Conservation (phyloP, 1,140 invertebrate species). For the Drosophila lini region DNA sequence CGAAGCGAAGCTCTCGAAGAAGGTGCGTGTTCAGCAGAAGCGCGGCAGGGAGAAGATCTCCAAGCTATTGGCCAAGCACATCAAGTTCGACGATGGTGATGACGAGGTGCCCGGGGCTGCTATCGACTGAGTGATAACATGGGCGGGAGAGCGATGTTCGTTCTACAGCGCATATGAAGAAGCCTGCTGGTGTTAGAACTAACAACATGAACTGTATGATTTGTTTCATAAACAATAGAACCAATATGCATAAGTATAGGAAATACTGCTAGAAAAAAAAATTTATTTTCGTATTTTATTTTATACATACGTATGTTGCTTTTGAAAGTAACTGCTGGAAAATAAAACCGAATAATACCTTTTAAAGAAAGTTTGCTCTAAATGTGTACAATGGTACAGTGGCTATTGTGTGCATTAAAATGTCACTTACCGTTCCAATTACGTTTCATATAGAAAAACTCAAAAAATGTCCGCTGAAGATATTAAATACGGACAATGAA, state of each 20-base stretch:
- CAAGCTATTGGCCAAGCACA: slow-evolving; percentile 87
- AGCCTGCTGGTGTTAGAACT: neutral
- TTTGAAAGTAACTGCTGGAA: neutral
- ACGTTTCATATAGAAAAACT: too few species aligned
- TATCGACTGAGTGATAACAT: slow-evolving; percentile 6
- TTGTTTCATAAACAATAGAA: slow-evolving; percentile 4
- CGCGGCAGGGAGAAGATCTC: slow-evolving; percentile 88
- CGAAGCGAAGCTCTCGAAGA: slow-evolving; percentile 86
- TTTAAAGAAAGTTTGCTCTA: too few species aligned
- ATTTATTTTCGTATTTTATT: neutral
- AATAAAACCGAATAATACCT: neutral
- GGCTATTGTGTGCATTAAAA: too few species aligned
- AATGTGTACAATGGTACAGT: too few species aligned
- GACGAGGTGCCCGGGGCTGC: slow-evolving; percentile 24
- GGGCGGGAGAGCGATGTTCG: neutral
- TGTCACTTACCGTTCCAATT: too few species aligned
- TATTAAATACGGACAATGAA: too few species aligned
- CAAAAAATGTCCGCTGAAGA: too few species aligned
- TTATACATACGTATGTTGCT: neutral
- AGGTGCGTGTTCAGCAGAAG: slow-evolving; percentile 85
- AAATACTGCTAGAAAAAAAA: neutral
- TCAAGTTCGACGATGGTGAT: slow-evolving; percentile 86
- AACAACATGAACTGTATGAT: neutral
- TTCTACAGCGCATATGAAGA: neutral
- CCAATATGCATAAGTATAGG: neutral